Evolutionary conservation across 1,140 invertebrate species (phyloP).

Genomic region (Elysia chlorotica): DNA sequence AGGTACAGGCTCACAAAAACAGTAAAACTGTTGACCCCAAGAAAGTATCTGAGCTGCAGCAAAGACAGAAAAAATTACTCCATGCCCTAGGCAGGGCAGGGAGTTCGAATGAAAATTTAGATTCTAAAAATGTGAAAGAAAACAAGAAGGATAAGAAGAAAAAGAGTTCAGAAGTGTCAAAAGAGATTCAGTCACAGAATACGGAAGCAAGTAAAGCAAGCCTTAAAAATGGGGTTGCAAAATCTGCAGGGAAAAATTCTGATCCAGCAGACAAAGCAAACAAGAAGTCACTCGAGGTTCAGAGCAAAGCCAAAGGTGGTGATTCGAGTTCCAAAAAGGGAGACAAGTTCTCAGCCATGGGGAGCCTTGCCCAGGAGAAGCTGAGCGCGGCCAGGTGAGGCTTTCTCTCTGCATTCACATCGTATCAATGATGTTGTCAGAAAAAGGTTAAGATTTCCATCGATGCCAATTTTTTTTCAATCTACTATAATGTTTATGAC

Average conservation of each 20-base stretch:
- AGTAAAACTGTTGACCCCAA: not conserved
- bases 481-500: too few species aligned
- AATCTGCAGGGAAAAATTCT: not conserved
- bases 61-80: too few species aligned
- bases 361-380: not conserved
- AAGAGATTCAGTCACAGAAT: constrained; percentile 24
- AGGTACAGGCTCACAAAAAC: not conserved
- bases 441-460: too few species aligned
- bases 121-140: not conserved
- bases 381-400: not conserved
- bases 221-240: not conserved
- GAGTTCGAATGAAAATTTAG: not conserved
- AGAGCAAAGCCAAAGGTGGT: not conserved
- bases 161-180: constrained; percentile 21
- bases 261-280: not conserved
- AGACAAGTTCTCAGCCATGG: not conserved
- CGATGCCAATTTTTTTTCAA: too few species aligned
- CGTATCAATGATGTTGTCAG: too few species aligned
- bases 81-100: not conserved
- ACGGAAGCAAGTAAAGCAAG: not conserved
- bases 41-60: not conserved
- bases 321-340: not conserved
- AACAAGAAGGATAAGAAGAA: constrained; percentile 15
- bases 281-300: not conserved
- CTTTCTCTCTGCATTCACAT: too few species aligned